These are phyloP conservation scores for Paralvinella palmiformis DNA, from an alignment of 1,140 invertebrate species.

Conservation along the genomic window DNA sequence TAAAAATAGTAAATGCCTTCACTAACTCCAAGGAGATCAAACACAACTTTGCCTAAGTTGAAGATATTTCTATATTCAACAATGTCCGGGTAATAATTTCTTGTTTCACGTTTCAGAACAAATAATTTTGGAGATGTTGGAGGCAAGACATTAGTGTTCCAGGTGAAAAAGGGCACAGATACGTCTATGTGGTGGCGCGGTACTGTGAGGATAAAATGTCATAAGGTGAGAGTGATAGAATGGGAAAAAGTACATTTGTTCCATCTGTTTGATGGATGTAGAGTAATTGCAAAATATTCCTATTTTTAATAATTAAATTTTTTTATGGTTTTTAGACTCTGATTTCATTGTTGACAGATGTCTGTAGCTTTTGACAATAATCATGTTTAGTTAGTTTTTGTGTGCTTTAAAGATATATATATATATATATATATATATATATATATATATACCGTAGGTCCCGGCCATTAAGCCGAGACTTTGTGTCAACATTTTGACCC, in stretches of 20 bases:
- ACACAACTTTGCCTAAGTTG: neutral
- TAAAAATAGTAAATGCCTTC: neutral
- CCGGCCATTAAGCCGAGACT: too few relatives aligned
- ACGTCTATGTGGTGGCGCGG: conserved; percentile 63
- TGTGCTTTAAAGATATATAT: too few relatives aligned
- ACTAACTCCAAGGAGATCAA: neutral
- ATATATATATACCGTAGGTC: too few relatives aligned
- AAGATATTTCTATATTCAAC: conserved; percentile 1
- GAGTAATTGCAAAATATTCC: conserved; percentile 40
- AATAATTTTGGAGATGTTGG: conserved; percentile 56
- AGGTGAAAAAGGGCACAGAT: conserved; percentile 61
- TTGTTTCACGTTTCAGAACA: conserved; percentile 47
- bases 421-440: too few relatives aligned
- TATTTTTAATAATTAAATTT: too few relatives aligned
- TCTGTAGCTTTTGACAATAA: neutral
- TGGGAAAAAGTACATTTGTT: too few relatives aligned
- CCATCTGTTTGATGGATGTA: conserved; percentile 44
- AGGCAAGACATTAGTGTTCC: conserved; percentile 62
- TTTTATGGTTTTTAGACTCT: too few relatives aligned
- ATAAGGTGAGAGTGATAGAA: conserved; percentile 56
- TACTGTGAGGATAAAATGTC: conserved; percentile 61
- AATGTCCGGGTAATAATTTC: conserved; percentile 23
- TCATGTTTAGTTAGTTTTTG: neutral
- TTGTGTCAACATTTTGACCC: too few relatives aligned
- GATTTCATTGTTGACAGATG: neutral